Evolutionary conservation across 2,888 invertebrate species (phyloP).

Genomic region (Drosophila helvetica): DNA sequence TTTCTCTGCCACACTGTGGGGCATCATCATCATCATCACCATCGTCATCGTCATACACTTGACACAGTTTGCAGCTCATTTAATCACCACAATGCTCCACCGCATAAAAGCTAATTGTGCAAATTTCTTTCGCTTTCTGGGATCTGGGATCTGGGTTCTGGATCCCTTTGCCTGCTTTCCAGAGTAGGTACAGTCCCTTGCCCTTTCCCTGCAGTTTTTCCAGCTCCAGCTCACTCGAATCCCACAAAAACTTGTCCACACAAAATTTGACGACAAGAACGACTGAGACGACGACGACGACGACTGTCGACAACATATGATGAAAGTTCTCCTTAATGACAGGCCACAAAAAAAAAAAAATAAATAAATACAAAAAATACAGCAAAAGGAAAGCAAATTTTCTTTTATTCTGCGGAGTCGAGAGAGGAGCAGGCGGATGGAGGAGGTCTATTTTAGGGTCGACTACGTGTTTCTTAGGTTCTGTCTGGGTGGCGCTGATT

Average conservation of each 20-base stretch:
- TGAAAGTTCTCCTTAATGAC: conserved; percentile 62
- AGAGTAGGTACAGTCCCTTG: neutral
- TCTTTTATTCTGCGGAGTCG: conserved; percentile 12
- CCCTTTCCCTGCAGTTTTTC: conserved; percentile 2
- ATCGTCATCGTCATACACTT: conserved; percentile 56
- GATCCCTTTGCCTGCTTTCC: neutral
- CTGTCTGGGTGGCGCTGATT: conserved; percentile 12
- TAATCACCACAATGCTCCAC: conserved; percentile 70
- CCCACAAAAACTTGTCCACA: conserved; percentile 40
- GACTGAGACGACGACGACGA: conserved; percentile 41
- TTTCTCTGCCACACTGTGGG: conserved; percentile 11
- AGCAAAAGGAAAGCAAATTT: conserved; percentile 28
- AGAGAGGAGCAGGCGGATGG: conserved; percentile 1
- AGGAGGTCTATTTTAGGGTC: conserved; percentile 35
- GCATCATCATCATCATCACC: neutral
- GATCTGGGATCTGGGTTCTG: neutral
- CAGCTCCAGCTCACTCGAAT: neutral
- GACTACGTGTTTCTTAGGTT: conserved; percentile 35
- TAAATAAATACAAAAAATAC: too few species aligned
- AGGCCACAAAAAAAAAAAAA: conserved; percentile 23
- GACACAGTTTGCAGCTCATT: conserved; percentile 77
- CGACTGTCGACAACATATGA: conserved; percentile 56
- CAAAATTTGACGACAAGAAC: conserved; percentile 20
- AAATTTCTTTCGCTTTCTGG: conserved; percentile 53
- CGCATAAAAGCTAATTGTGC: conserved; percentile 77